Percentiles rank a stretch among this genome's conserved stretches.
Evolutionary conservation across 2,113 vertebrate genomes (phyloP).

Genomic region (Synchiropus splendidus): DNA sequence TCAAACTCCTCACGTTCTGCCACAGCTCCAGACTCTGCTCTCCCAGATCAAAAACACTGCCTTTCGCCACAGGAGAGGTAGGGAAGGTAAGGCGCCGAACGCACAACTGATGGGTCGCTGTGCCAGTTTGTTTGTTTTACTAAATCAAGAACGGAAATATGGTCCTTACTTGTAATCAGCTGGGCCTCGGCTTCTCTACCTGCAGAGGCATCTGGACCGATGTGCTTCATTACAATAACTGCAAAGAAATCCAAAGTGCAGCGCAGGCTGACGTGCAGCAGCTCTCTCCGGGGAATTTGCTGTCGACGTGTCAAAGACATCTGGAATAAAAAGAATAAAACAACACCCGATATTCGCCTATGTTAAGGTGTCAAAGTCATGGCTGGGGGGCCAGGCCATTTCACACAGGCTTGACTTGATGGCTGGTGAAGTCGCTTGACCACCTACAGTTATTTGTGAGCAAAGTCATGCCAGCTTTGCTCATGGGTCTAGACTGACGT

Average conservation of each 20-base stretch:
- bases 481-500: no score
- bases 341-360: no score
- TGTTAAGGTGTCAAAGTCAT: no score
- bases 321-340: conserved; percentile 3
- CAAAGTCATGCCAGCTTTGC: no score
- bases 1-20: conserved; percentile 83
- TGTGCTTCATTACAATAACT: conserved; percentile 48
- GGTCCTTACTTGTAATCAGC: conserved; percentile 56
- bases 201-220: conserved; percentile 34
- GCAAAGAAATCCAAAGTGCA: conserved; percentile 38
- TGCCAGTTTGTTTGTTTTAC: conserved; percentile 54
- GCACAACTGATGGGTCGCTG: conserved; percentile 31
- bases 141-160: conserved; percentile 29
- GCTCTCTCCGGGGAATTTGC: conserved; percentile 49
- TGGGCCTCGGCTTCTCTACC: conserved; percentile 44
- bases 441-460: no score
- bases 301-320: conserved; percentile 24
- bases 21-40: conserved; percentile 72
- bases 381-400: no score
- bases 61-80: not conserved
- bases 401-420: no score
- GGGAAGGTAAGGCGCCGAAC: conserved; percentile 24
- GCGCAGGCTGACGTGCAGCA: conserved; percentile 47
- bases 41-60: conserved; percentile 28
- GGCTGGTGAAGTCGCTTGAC: no score